Conservation (phyloP, 1,140 invertebrate genomes). For the Telenomus remus region DNA sequence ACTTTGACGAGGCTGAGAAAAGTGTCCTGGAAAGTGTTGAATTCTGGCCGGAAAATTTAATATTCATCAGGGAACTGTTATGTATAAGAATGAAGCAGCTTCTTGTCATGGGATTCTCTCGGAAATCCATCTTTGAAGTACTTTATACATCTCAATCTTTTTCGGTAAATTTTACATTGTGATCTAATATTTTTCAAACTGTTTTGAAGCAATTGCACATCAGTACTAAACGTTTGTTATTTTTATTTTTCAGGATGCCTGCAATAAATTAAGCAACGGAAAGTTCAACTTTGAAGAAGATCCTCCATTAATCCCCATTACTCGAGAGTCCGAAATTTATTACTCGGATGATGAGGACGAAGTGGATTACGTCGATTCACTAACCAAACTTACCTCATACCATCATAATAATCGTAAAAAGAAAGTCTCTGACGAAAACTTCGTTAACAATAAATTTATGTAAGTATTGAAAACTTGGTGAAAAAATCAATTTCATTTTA, state of each 20-base stretch:
- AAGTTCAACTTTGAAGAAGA: not conserved
- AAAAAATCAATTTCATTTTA: too few species aligned
- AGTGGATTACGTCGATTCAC: not conserved
- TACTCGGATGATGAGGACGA: conserved; percentile 31
- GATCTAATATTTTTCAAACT: conserved; percentile 7
- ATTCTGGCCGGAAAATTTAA: conserved; percentile 21
- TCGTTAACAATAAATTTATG: not conserved
- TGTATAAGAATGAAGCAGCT: conserved; percentile 21
- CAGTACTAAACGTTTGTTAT: too few species aligned
- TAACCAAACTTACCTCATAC: conserved; percentile 35
- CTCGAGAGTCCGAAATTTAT: conserved; percentile 12
- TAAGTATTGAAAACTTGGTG: conserved; percentile 14
- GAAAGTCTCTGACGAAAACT: not conserved
- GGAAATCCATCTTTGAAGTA: conserved; percentile 9
- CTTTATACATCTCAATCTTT: conserved; percentile 4
- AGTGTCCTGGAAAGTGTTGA: conserved; percentile 26
- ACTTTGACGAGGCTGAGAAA: conserved; percentile 16
- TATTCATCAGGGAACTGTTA: conserved; percentile 21
- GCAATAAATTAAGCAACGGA: conserved; percentile 3
- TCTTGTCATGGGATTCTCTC: conserved; percentile 25
- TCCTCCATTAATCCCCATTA: not conserved
- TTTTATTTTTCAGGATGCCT: conserved; percentile 23
- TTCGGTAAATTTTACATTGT: conserved; percentile 14
- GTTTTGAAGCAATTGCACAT: too few species aligned
- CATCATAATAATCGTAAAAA: conserved; percentile 13